Evolutionary conservation across 2,888 invertebrate genomes (phyloP), one percentile per base, ranked within the genome.

Genomic region (Willowsia nigromaculata): DNA sequence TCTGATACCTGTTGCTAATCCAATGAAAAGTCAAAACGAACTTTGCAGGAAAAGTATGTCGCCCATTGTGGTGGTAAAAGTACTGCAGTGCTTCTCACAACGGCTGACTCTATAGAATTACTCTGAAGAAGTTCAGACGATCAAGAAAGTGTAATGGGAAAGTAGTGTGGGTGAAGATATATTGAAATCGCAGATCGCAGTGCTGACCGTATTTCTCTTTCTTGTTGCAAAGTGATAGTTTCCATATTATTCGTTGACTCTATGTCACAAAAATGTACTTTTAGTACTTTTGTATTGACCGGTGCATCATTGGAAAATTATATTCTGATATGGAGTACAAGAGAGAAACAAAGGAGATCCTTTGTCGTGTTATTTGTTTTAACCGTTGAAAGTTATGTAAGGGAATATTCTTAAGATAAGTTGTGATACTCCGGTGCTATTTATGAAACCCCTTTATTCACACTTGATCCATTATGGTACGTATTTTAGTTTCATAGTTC

Each of bases 1-100:
- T 90, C 68, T 83, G 90, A 90, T 90, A 90, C 90, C 90, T 90
- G 90, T 90, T 90, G 90, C 90, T 89, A 86, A 56, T 88, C 80
- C 50, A 85, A 56, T 59, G 84, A 85, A 74, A 85, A 74, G 40
- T 30, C 50, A 68, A 40, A 65, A 33, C 15, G 22, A 68, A 40
- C n/a, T 1, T 1, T 33, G 15, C 5, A 59, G 18, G 13, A 13
- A 65, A n/a, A 65, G 33, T 15, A 33, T 3, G 15, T n/a, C 33
- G 40, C 37, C 1, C 1, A 7, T 15, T 1, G 7, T n/a, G 33
- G 11, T 65, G n/a, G 65, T 9, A 22, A 68, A 65, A 65, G 30
- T 33, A 65, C 3, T 65, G n/a, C 33, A 1, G 5, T 3, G 13
- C 18, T 37, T 11, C 18, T n/a, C 18, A 68, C 11, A n/a, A 68